Conservation (phyloP, 2,888 invertebrate genomes). For the Ephialtes manifestator region DNA sequence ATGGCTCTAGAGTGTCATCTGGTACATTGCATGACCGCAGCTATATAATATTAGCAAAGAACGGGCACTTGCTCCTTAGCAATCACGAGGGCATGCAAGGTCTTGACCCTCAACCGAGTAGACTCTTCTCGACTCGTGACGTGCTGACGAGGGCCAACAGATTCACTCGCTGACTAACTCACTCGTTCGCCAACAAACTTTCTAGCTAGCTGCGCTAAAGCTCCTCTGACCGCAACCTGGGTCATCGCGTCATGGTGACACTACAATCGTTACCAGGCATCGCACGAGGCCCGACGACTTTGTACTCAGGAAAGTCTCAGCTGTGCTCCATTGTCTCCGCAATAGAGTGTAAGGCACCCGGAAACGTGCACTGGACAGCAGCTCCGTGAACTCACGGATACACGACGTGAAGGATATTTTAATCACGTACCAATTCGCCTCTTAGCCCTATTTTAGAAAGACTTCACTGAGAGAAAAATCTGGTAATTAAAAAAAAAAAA, state of each 20-base stretch:
- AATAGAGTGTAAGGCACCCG: conserved; percentile 40
- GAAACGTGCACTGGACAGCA: conserved; percentile 38
- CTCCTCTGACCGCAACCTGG: conserved; percentile 61
- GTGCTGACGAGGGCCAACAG: conserved; percentile 57
- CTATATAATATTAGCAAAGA: conserved; percentile 36
- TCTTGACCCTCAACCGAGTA: conserved; percentile 46
- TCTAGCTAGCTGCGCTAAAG: conserved; percentile 66
- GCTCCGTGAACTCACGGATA: conserved; percentile 14
- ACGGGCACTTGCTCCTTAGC: conserved; percentile 62
- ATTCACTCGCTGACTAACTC: conserved; percentile 42
- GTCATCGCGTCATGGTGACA: conserved; percentile 80
- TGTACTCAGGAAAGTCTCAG: conserved; percentile 41
- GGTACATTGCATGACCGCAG: conserved; percentile 60
- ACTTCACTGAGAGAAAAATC: too few relatives aligned
- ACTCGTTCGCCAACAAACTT: conserved; percentile 72
- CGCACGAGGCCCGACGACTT: conserved; percentile 73
- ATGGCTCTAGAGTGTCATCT: conserved; percentile 60
- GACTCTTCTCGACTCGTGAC: conserved; percentile 54
- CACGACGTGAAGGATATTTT: conserved; percentile 52
- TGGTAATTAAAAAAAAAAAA: too few relatives aligned
- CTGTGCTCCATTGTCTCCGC: conserved; percentile 69
- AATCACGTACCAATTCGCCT: conserved; percentile 61
- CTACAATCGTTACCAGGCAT: conserved; percentile 81
- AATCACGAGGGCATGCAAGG: conserved; percentile 66
- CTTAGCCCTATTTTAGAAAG: conserved; percentile 47